Conservation (phyloP, 2,888 invertebrate species). For the Parnassius orleans region DNA sequence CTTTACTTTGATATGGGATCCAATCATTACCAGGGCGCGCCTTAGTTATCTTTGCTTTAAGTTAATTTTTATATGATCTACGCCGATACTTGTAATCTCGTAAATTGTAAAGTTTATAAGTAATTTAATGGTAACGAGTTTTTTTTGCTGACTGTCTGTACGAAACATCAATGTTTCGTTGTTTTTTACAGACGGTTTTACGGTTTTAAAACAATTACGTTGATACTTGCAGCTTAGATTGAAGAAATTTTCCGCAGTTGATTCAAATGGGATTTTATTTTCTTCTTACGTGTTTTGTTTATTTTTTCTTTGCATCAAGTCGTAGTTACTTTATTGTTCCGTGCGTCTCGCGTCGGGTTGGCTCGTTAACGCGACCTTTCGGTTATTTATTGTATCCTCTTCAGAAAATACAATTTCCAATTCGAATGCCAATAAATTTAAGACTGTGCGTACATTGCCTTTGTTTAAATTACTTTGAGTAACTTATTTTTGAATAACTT, state of each 20-base stretch:
- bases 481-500: slow-evolving; percentile 30
- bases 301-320: slow-evolving; percentile 61
- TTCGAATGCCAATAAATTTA: slow-evolving; percentile 66
- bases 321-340: slow-evolving; percentile 71
- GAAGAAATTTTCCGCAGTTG: slow-evolving; percentile 32
- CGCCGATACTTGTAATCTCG: slow-evolving; percentile 48
- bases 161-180: slow-evolving; percentile 1
- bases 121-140: not conserved
- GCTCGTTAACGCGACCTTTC: slow-evolving; percentile 78
- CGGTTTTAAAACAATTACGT: slow-evolving; percentile 29
- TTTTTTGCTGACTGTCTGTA: not conserved
- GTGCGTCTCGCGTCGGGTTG: slow-evolving; percentile 61
- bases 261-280: slow-evolving; percentile 38
- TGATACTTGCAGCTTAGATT: slow-evolving; percentile 30
- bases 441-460: slow-evolving; percentile 52
- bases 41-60: slow-evolving; percentile 51
- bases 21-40: slow-evolving; percentile 66
- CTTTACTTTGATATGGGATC: slow-evolving; percentile 69
- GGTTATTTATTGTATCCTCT: slow-evolving; percentile 78
- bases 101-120: not conserved
- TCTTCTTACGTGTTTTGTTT: slow-evolving; percentile 40
- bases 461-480: slow-evolving; percentile 39
- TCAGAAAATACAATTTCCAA: slow-evolving; percentile 77
- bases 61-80: slow-evolving; percentile 61
- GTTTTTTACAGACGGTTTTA: slow-evolving; percentile 21